Conservation (phyloP, 2,888 invertebrate genomes). For the Yponomeuta evonymella region DNA sequence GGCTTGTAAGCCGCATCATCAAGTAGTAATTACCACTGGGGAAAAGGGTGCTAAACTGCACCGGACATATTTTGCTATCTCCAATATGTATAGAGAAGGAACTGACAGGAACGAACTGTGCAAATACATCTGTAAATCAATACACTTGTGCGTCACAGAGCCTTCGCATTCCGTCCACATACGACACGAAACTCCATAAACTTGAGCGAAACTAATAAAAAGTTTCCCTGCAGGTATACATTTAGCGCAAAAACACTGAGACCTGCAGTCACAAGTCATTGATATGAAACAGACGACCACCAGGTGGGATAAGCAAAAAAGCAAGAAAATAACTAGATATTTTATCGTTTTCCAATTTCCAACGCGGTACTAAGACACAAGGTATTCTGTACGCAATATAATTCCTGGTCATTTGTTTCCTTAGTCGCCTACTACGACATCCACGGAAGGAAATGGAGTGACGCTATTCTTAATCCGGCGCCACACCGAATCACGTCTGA, state of each 20-base stretch:
- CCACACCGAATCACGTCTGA: no score
- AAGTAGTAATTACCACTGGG: no score
- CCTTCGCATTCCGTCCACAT: not conserved
- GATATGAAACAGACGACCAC: slow-evolving; percentile 25
- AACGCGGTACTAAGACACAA: not conserved
- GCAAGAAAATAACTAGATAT: not conserved
- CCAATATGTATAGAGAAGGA: no score
- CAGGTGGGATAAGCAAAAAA: slow-evolving; percentile 18
- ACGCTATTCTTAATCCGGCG: no score
- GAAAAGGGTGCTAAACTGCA: no score
- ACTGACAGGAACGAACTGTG: no score
- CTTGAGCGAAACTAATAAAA: not conserved
- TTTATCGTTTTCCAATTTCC: slow-evolving; percentile 1
- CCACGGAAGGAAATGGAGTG: no score
- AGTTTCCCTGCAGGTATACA: not conserved
- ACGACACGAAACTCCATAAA: not conserved
- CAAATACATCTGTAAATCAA: no score
- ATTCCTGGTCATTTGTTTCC: no score
- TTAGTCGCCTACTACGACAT: no score
- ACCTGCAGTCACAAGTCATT: not conserved
- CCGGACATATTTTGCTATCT: no score
- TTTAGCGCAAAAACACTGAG: not conserved
- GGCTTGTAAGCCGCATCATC: no score
- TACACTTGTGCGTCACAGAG: not conserved
- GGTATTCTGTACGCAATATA: not conserved